Evolutionary conservation across 2,888 invertebrate species (phyloP).

Genomic region (Drosophila ezoana): DNA sequence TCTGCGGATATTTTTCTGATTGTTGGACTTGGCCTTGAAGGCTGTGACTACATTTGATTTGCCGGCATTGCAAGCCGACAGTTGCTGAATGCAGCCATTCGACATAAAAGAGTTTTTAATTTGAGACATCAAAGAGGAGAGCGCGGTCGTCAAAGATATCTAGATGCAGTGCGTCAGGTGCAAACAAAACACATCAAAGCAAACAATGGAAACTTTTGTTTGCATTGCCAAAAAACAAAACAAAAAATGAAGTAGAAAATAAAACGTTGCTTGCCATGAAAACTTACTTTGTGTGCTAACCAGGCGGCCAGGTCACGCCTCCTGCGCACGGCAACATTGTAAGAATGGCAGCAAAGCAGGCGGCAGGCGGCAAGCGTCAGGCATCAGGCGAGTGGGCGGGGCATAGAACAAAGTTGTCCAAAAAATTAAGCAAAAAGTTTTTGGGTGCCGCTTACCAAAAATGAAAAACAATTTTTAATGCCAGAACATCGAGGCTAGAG

Average conservation of each 20-base stretch:
- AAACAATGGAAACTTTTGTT: slow-evolving; percentile 40
- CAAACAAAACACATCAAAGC: slow-evolving; percentile 33
- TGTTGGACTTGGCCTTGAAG: background rate
- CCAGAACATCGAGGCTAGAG: slow-evolving; percentile 16
- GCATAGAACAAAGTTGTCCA: slow-evolving; percentile 20
- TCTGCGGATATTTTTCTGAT: background rate
- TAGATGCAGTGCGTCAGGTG: slow-evolving; percentile 31
- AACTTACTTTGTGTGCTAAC: slow-evolving; percentile 52
- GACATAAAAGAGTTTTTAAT: slow-evolving; percentile 36
- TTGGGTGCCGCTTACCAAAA: slow-evolving; percentile 20
- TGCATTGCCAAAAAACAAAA: slow-evolving; percentile 7
- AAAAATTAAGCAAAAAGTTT: slow-evolving; percentile 32
- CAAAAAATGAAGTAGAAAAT: slow-evolving; percentile 10
- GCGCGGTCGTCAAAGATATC: slow-evolving; percentile 22
- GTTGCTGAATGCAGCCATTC: background rate
- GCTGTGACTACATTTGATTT: slow-evolving; percentile 15
- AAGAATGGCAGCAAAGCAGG: slow-evolving; percentile 34
- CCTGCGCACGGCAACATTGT: slow-evolving; percentile 19
- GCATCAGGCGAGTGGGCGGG: background rate
- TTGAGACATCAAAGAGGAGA: slow-evolving; percentile 18
- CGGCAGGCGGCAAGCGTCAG: slow-evolving; percentile 1
- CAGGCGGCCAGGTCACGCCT: slow-evolving; percentile 28
- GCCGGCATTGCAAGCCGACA: background rate
- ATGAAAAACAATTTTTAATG: slow-evolving; percentile 63
- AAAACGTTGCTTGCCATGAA: slow-evolving; percentile 9